These are phyloP conservation scores for Bos indicus DNA, from an alignment of 2,113 vertebrate species.

Conservation along the genomic window DNA sequence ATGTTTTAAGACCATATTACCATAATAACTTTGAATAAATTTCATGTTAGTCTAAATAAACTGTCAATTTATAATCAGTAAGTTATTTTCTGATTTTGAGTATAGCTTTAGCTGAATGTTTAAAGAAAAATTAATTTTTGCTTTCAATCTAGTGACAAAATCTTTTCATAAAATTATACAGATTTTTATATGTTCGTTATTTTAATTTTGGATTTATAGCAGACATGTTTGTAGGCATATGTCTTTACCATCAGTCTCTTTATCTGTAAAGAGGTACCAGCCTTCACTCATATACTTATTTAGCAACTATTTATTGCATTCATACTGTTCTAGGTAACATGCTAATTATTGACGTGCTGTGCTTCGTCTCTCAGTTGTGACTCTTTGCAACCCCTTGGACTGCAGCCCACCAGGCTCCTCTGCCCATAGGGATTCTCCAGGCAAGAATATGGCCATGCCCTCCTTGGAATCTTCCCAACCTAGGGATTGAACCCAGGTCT, in stretches of 20 bases:
- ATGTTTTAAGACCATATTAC: not conserved
- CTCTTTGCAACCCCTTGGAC: not conserved
- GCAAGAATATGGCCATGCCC: not conserved
- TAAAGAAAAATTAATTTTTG: conserved; percentile 9
- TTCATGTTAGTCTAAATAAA: not conserved
- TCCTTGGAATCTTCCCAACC: not conserved
- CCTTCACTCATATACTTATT: not conserved
- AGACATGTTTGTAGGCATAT: not conserved
- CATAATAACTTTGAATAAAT: not conserved
- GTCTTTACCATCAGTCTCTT: not conserved
- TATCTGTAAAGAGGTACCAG: not conserved
- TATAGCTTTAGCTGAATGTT: not conserved
- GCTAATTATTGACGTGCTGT: not conserved
- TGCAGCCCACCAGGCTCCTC: not conserved
- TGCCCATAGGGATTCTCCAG: not conserved
- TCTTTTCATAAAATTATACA: conserved; percentile 21
- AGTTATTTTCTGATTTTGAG: not conserved
- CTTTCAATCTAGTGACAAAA: not conserved
- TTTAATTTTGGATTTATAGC: not conserved
- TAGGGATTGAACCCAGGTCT: not conserved
- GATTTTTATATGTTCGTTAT: not conserved
- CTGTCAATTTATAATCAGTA: not conserved
- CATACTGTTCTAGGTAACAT: not conserved
- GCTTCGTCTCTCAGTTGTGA: not conserved
- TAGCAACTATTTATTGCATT: not conserved